Conservation (phyloP, 2,113 vertebrate species). For the Chascanopsetta lugubris region DNA sequence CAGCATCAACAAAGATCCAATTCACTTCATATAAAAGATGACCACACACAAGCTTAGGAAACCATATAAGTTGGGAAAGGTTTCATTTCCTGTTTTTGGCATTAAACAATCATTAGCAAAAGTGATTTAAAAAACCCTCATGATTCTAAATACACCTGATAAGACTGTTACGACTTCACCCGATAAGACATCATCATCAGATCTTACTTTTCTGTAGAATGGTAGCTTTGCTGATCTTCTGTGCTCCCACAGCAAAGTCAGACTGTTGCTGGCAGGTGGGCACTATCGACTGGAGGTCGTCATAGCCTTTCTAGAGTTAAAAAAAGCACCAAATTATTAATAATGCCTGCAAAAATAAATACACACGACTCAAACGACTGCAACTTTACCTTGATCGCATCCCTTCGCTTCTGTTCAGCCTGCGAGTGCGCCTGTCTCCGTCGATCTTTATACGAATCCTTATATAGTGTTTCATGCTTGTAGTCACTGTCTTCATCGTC, state of each 20-base stretch:
- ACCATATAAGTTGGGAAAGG: too few species aligned
- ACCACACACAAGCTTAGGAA: too few species aligned
- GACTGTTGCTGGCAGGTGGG: conserved; percentile 98
- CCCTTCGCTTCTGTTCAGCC: conserved; percentile 93
- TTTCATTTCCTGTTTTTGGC: too few species aligned
- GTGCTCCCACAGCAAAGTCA: conserved; percentile 87
- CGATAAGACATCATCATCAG: background rate
- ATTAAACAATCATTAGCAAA: too few species aligned
- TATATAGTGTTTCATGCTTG: conserved; percentile 88
- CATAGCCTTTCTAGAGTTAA: conserved; percentile 91
- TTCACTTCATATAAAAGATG: too few species aligned
- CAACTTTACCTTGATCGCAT: conserved; percentile 90
- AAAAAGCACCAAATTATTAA: background rate
- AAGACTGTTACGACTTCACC: background rate
- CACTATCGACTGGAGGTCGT: conserved; percentile 94
- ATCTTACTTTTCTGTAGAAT: conserved; percentile 95
- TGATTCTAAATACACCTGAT: too few species aligned
- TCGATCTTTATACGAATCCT: conserved; percentile 93
- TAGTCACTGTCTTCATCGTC: conserved; percentile 98
- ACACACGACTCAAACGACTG: background rate
- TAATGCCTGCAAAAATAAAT: background rate
- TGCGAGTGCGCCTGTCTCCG: conserved; percentile 93
- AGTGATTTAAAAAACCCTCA: too few species aligned
- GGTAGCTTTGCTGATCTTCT: conserved; percentile 97
- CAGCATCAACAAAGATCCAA: too few species aligned